Conservation (phyloP, 2,797 vertebrate genomes). For the Capromys pilorides region DNA sequence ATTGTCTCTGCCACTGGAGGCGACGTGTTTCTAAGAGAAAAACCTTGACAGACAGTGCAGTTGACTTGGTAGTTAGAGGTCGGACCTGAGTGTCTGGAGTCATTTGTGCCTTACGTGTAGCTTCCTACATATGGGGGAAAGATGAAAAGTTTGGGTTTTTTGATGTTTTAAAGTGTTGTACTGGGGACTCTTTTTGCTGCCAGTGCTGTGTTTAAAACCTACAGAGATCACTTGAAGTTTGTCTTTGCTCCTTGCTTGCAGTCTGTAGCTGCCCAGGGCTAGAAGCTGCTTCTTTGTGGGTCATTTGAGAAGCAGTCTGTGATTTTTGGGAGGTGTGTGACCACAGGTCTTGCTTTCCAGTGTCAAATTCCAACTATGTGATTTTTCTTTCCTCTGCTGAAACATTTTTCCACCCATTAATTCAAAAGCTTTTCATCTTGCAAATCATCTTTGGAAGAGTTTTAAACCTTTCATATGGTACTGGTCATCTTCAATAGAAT, state of each 20-base stretch:
- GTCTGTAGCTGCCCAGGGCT: neutral
- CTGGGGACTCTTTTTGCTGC: neutral
- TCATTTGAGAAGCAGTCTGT: neutral
- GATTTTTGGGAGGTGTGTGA: neutral
- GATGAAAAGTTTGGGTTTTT: neutral
- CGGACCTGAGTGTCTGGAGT: conserved; percentile 8
- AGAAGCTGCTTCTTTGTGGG: neutral
- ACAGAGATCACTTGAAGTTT: neutral
- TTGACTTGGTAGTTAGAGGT: neutral
- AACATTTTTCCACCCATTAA: neutral
- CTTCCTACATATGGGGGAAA: neutral
- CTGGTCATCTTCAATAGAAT: neutral
- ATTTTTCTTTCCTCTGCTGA: neutral
- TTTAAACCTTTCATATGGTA: neutral
- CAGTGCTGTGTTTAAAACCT: neutral
- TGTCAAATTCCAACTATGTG: neutral
- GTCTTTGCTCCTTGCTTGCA: neutral
- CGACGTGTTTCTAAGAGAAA: neutral
- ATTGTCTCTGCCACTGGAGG: neutral
- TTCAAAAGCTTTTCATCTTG: neutral
- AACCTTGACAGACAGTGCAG: neutral
- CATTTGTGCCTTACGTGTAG: neutral
- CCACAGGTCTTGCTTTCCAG: neutral
- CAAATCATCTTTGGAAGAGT: conserved; percentile 24
- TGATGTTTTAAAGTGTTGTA: neutral